A percentile compares a stretch with the other conserved stretches of the same genome.
Conservation (phyloP, 64 coral and sea anemone genomes). For the Actinia equina region DNA sequence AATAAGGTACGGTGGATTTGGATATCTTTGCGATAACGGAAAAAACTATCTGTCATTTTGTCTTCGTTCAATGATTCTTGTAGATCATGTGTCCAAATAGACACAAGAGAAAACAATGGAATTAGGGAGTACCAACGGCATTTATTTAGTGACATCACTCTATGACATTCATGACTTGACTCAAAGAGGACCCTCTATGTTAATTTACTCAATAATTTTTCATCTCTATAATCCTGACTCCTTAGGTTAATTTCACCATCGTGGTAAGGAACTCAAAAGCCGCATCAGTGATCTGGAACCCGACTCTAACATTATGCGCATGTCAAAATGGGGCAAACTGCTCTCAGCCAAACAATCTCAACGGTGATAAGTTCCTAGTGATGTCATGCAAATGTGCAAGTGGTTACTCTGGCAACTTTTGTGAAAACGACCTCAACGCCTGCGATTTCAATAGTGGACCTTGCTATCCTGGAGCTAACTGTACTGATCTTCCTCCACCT, state of each 20-base stretch:
- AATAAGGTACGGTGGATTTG: not conserved
- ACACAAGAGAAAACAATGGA: too few species aligned
- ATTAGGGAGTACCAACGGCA: too few species aligned
- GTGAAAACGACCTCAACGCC: constrained; percentile 27
- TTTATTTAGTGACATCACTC: too few species aligned
- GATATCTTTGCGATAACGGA: not conserved
- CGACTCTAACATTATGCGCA: constrained; percentile 34
- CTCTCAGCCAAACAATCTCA: not conserved
- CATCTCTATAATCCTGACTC: too few species aligned
- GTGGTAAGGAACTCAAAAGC: constrained; percentile 34
- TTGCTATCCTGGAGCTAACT: constrained; percentile 42
- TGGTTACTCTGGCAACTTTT: constrained; percentile 56
- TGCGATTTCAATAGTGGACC: constrained; percentile 31
- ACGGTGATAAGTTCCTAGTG: constrained; percentile 31
- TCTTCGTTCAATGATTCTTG: not conserved
- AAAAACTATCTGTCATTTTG: not conserved
- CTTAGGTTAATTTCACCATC: too few species aligned
- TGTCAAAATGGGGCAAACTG: constrained; percentile 34
- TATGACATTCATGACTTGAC: not conserved
- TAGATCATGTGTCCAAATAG: not conserved
- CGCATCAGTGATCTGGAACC: constrained; percentile 30
- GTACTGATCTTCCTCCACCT: not conserved
- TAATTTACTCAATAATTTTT: too few species aligned
- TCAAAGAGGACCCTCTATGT: too few species aligned
- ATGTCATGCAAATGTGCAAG: constrained; percentile 39